Conservation (phyloP, 2,888 invertebrate species). For the Yponomeuta cagnagella region DNA sequence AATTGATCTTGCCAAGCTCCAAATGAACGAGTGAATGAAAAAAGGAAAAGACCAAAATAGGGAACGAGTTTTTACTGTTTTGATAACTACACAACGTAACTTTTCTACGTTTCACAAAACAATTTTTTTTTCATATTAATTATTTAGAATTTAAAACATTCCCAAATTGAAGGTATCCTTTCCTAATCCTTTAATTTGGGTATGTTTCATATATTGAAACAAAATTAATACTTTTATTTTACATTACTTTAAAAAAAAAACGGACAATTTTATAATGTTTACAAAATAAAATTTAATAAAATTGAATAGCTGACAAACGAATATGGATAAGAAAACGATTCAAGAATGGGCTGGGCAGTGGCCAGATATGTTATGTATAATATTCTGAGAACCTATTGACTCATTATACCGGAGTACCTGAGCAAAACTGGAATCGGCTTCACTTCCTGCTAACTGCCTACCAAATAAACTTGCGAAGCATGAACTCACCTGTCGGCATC, state of each 20-base stretch:
- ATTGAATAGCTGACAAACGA: neutral
- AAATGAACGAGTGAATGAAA: too few species aligned
- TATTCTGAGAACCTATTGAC: neutral
- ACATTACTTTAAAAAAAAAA: too few species aligned
- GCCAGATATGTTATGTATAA: neutral
- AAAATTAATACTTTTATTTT: too few species aligned
- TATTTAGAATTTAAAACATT: too few species aligned
- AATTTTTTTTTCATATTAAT: too few species aligned
- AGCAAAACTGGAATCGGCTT: neutral
- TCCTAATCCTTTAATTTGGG: too few species aligned
- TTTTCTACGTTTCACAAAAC: neutral
- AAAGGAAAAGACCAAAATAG: neutral
- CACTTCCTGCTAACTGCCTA: neutral
- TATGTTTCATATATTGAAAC: too few species aligned
- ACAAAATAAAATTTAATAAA: neutral
- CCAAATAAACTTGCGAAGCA: constrained; percentile 3
- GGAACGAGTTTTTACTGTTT: neutral
- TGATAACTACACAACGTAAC: neutral
- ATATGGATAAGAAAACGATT: neutral
- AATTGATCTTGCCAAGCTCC: too few species aligned
- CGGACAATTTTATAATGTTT: neutral
- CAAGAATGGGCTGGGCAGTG: neutral
- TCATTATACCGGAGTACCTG: neutral
- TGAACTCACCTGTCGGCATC: constrained; percentile 48
- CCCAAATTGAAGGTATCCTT: too few species aligned